A percentile compares a stretch with the other conserved stretches of the same genome.
Conservation (phyloP, 2,113 vertebrate genomes). For the Chroicocephalus ridibundus region DNA sequence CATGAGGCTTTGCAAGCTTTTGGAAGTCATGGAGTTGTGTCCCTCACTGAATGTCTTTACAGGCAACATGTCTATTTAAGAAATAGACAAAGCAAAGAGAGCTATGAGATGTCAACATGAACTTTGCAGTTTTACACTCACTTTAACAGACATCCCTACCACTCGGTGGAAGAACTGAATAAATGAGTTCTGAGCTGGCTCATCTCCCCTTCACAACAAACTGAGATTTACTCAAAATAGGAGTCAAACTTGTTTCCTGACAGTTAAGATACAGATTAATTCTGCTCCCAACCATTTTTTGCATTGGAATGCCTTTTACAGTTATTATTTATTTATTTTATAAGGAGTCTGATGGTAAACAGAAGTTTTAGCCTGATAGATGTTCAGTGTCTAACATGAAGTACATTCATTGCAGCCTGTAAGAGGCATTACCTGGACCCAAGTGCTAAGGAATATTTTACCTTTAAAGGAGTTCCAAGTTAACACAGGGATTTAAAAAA, state of each 20-base stretch:
- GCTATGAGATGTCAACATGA: neutral
- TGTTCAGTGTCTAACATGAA: neutral
- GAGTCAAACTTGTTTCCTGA: neutral
- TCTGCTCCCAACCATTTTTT: neutral
- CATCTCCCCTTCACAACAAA: neutral
- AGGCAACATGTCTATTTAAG: neutral
- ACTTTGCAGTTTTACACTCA: neutral
- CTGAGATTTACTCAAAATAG: neutral
- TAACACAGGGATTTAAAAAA: neutral
- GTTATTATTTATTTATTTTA: neutral
- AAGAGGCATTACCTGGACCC: neutral
- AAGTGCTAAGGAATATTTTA: neutral
- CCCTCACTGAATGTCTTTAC: neutral
- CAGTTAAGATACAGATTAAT: neutral
- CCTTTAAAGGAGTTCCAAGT: neutral
- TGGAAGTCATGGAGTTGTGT: neutral
- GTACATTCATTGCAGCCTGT: neutral
- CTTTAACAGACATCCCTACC: neutral
- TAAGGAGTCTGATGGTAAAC: neutral
- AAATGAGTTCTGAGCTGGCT: neutral
- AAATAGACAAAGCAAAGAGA: neutral
- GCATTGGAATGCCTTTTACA: neutral
- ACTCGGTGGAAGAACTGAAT: neutral
- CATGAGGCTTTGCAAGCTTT: neutral
- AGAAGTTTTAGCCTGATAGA: neutral